Evolutionary conservation across 1,140 invertebrate species (phyloP), one percentile per base, ranked within the genome.

Genomic region (Caenorhabditis tropicalis): DNA sequence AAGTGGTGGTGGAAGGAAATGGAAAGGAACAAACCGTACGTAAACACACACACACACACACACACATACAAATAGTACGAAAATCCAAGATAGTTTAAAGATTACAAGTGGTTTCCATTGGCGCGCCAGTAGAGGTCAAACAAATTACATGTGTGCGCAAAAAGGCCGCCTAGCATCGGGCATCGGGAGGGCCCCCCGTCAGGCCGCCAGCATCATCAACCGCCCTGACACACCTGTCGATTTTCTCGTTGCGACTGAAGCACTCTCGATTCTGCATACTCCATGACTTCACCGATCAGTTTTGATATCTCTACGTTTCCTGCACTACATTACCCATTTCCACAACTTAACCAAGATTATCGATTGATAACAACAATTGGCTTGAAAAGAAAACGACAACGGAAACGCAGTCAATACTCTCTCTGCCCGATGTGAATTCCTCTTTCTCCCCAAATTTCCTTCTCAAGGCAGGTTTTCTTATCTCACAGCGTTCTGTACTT

Each of bases 81-180:
- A 24, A 74, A 74, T 43, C 65, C 36, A n/a, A 74, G 65, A 74
- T 46, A 74, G 65, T 74, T 74, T 74, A 74, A 74, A 74, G 65
- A 74, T 74, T 74, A 74, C 65, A 74, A 74, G 65, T 74, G 65
- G 65, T 74, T 56, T 74, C 65, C 65, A 74, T 74, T 39, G 65
- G 65, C 65, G 65, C 36, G 65, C 36, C 65, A 74, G 65, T 24
- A 43, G 65, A 74, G 65, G 65, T 74, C 65, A 74, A 74, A 74
- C 65, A 74, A 74, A 74, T 74, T 74, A 74, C 29, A 36, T 43
- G 65, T 31, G 65, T 24, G 36, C 65, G 65, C 36, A 74, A 74
- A 74, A 74, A 36, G 65, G 65, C 65, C 65, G 65, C 65, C 65
- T 43, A 43, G 65, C 65, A 24, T 24, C 36, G 36, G 65, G 65